These are phyloP conservation scores for Euplagia quadripunctaria DNA, from an alignment of 2,888 invertebrate genomes.

Conservation along the genomic window DNA sequence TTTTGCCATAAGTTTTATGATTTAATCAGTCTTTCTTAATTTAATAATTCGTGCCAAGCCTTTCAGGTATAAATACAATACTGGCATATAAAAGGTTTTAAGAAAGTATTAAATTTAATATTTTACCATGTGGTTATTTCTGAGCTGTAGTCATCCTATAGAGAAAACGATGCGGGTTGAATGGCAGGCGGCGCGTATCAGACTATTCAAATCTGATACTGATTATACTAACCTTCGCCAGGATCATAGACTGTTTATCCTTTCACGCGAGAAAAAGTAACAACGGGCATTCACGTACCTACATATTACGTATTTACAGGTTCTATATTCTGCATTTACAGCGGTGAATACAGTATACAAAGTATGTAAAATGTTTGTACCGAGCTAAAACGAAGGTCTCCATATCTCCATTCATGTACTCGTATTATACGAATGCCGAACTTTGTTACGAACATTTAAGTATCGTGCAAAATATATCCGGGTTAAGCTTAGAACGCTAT, in stretches of 20 bases:
- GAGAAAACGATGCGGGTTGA: slow-evolving; percentile 57
- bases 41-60: too few species aligned
- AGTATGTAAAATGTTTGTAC: too few species aligned
- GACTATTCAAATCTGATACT: slow-evolving; percentile 43
- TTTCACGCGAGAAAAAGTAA: slow-evolving; percentile 15
- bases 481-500: slow-evolving; percentile 34
- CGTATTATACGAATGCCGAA: slow-evolving; percentile 26
- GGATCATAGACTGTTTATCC: slow-evolving; percentile 46
- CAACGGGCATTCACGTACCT: slow-evolving; percentile 9
- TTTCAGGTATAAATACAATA: background rate
- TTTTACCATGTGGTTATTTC: background rate
- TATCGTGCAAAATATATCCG: slow-evolving; percentile 30
- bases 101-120: background rate
- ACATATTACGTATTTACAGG: slow-evolving; percentile 16
- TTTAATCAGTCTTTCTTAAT: too few species aligned
- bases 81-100: background rate
- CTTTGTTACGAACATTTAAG: slow-evolving; percentile 42
- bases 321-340: background rate
- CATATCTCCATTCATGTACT: slow-evolving; percentile 10
- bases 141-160: slow-evolving; percentile 50
- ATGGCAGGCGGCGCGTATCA: slow-evolving; percentile 56
- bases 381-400: background rate
- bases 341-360: too few species aligned
- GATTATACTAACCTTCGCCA: slow-evolving; percentile 49
- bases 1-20: slow-evolving; percentile 23